A percentile compares a stretch with the other conserved stretches of the same genome.
Evolutionary conservation across 2,113 vertebrate species (phyloP).

Genomic region (Romanogobio albipinnatus): DNA sequence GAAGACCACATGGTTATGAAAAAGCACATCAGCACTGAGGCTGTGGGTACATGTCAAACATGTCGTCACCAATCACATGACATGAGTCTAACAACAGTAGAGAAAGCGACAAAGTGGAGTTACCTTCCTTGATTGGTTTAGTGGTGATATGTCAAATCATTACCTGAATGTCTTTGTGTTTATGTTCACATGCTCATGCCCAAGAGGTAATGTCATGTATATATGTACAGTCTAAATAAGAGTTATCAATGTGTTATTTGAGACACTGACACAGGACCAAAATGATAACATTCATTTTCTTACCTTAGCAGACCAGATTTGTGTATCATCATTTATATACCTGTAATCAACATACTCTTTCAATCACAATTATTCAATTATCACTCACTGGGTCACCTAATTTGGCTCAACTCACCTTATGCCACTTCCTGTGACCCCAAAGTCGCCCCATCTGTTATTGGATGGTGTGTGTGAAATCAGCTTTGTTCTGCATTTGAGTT

Average conservation of each 20-base stretch:
- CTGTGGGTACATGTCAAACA: constrained; percentile 16
- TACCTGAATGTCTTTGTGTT: constrained; percentile 10
- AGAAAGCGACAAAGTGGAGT: constrained; percentile 52
- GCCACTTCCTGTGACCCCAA: constrained; percentile 51
- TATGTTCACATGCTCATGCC: not conserved
- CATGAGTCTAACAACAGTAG: constrained; percentile 51
- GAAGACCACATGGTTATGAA: not conserved
- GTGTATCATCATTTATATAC: not conserved
- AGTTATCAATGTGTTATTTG: not conserved
- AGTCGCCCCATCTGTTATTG: constrained; percentile 60
- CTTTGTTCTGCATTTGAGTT: constrained; percentile 56
- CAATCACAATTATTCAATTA: constrained; percentile 38
- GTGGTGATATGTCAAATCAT: constrained; percentile 44
- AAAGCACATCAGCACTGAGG: not conserved
- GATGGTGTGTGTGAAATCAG: constrained; percentile 51
- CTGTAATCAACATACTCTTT: not conserved
- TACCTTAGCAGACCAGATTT: not conserved
- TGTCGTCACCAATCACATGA: constrained; percentile 39
- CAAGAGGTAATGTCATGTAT: not conserved
- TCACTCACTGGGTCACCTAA: constrained; percentile 42
- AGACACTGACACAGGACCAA: not conserved
- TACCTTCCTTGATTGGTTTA: constrained; percentile 47
- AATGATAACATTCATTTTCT: not conserved
- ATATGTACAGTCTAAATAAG: not conserved
- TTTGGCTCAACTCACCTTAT: constrained; percentile 41